A percentile compares a stretch with the other conserved stretches of the same genome.
Conservation (phyloP, 2,113 vertebrate species). For the Glaucidium brasilianum region DNA sequence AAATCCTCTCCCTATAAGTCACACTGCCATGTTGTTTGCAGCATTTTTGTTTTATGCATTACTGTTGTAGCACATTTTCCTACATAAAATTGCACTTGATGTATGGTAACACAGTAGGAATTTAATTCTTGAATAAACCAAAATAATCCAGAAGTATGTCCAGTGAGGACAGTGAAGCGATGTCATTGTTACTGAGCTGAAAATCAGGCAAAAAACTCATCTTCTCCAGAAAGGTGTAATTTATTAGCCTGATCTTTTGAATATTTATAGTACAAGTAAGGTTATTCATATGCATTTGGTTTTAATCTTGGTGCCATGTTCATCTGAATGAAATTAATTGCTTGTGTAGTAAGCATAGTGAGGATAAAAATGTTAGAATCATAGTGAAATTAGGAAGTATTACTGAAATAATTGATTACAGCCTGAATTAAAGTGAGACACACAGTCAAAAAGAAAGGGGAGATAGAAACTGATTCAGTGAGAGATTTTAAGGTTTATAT, state of each 20-base stretch:
- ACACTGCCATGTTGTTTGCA: neutral
- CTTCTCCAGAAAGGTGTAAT: neutral
- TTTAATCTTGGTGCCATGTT: neutral
- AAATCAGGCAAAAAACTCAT: neutral
- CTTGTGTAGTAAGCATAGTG: neutral
- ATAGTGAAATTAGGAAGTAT: neutral
- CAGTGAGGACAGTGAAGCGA: neutral
- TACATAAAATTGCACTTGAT: neutral
- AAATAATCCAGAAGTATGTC: neutral
- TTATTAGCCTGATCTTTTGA: neutral
- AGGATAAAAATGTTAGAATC: neutral
- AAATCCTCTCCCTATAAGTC: neutral
- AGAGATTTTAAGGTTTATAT: neutral
- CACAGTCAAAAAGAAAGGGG: neutral
- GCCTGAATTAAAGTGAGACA: neutral
- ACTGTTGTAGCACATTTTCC: neutral
- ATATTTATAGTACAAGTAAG: neutral
- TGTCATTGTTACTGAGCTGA: neutral
- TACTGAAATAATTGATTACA: neutral
- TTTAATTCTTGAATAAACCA: neutral
- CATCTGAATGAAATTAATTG: neutral
- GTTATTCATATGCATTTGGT: neutral
- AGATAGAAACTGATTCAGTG: neutral
- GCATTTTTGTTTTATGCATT: neutral
- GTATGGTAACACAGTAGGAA: neutral